Base-by-base conservation (phyloP, 2,797 vertebrate genomes). In the Anabas testudineus region DNA sequence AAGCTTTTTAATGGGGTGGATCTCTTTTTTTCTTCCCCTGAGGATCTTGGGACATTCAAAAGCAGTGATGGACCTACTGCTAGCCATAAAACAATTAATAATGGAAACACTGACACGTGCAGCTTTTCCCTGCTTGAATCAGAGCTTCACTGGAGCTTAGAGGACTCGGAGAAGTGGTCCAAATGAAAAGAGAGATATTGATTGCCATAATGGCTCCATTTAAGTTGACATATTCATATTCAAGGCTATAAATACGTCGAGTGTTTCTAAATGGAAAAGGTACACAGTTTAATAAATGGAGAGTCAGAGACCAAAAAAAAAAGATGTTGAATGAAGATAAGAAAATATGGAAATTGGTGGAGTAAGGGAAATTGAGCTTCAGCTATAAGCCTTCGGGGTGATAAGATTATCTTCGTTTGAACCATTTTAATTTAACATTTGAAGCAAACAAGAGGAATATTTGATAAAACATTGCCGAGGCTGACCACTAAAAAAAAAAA, bases 401-500 rank as follows among this genome's bases (percentile, higher is more conserved):
- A 87, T 86, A 76, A 78, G 67, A 81, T 90, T 86, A 84, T 87
- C 84, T 80, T 37, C 30, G 74, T 82, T 60, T 72, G 54, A 76
- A 74, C 62, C 47, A 32, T 80, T 82, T 85, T 86, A 70, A 77
- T 84, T 87, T 65, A 78, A 78, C 67, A 82, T 55, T 62, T 1
- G 7, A 61, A 67, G 77, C 76, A 89, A 86, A 87, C 70, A 82
- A 80, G 75, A 76, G 73, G 46, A 69, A 43, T 34, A 74, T 81
- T 82, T 74, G 74, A 84, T 88, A 52, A 70, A 74, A 74, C 56
- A 58, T 59, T 72, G 71, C 71, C 68, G 39, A 78, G 63, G n/a
- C 69, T 77, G 78, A 74, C 82, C 76, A 59, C 61, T 67, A 30
- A 74, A 74, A n/a, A 19, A 45, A 36, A 8, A 36, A 36, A 36